These are phyloP conservation scores for Sacculina carcini DNA, from an alignment of 2,888 invertebrate species.

Conservation along the genomic window DNA sequence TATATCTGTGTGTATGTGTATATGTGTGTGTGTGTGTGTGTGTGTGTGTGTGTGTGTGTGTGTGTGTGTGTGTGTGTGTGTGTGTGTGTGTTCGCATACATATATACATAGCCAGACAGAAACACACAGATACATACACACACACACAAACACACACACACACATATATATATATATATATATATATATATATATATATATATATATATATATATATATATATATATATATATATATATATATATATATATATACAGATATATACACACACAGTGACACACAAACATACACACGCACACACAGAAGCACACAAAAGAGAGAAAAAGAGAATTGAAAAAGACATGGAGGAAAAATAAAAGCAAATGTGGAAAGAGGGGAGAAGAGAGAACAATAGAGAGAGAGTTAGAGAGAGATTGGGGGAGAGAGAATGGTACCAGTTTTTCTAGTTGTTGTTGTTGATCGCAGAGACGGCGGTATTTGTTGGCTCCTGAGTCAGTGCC, in stretches of 20 bases:
- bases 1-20: slow-evolving; percentile 7
- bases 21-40: slow-evolving; percentile 6
- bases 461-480: slow-evolving; percentile 40
- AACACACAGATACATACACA: slow-evolving; percentile 2
- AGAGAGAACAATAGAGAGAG: too few relatives aligned
- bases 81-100: too few relatives aligned
- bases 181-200: slow-evolving; percentile 2
- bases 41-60: slow-evolving; percentile 7
- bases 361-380: too few relatives aligned
- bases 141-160: neutral
- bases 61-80: slow-evolving; percentile 2
- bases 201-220: slow-evolving; percentile 2
- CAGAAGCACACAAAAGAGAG: too few relatives aligned
- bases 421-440: slow-evolving; percentile 29
- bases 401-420: too few relatives aligned
- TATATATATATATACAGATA: slow-evolving; percentile 4
- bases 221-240: slow-evolving; percentile 5
- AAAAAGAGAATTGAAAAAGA: too few relatives aligned
- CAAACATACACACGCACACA: slow-evolving; percentile 1
- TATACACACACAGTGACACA: neutral
- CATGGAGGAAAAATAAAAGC: too few relatives aligned
- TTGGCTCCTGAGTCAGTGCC: slow-evolving; percentile 38
- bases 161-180: slow-evolving; percentile 1
- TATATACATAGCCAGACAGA: slow-evolving; percentile 3
- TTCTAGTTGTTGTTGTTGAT: slow-evolving; percentile 40